Evolutionary conservation across 2,888 invertebrate genomes (phyloP).

Genomic region (Vesta saturnalis): DNA sequence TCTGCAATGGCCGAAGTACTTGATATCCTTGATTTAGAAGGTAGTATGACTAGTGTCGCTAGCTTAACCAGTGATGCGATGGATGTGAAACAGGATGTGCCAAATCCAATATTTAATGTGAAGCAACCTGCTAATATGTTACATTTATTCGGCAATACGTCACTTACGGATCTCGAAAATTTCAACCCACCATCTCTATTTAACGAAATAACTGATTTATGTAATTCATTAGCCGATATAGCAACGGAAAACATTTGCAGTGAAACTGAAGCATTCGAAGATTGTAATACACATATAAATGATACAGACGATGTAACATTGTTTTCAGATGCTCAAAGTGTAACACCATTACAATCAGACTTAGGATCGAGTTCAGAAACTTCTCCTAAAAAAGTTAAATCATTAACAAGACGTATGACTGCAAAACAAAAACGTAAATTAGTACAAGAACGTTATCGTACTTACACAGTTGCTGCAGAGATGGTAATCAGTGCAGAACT

Average conservation of each 20-base stretch:
- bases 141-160: constrained; percentile 55
- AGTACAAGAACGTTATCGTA: constrained; percentile 82
- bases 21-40: constrained; percentile 77
- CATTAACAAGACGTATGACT: constrained; percentile 67
- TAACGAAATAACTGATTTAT: constrained; percentile 73
- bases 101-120: constrained; percentile 65
- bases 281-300: constrained; percentile 65
- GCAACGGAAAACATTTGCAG: constrained; percentile 66
- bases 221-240: constrained; percentile 63
- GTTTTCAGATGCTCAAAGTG: constrained; percentile 64
- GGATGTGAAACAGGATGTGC: constrained; percentile 61
- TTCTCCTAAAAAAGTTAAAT: constrained; percentile 70
- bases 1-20: constrained; percentile 74
- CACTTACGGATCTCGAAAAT: constrained; percentile 71
- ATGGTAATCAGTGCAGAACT: constrained; percentile 63
- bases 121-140: constrained; percentile 64
- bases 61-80: constrained; percentile 84
- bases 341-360: constrained; percentile 76
- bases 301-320: constrained; percentile 60
- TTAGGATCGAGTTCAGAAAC: constrained; percentile 73
- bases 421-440: constrained; percentile 81
- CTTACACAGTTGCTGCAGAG: constrained; percentile 80
- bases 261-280: constrained; percentile 67
- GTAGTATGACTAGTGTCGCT: constrained; percentile 85
- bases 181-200: constrained; percentile 78